Conservation (phyloP, 2,888 invertebrate species). For the Philonicus albiceps region DNA sequence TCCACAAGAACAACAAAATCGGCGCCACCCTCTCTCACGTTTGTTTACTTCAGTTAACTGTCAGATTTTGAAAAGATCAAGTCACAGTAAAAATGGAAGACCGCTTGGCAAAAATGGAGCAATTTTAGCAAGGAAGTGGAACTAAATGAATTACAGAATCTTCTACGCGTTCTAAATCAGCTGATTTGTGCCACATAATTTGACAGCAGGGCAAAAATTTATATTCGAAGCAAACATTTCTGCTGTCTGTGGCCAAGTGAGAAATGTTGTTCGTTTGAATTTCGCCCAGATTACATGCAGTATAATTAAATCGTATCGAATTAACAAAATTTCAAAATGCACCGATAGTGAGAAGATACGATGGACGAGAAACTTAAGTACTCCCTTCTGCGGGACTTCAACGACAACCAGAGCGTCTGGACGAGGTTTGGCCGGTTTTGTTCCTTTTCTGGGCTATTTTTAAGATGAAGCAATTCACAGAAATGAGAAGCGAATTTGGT, state of each 20-base stretch:
- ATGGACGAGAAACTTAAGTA: constrained; percentile 62
- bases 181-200: not conserved
- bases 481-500: constrained; percentile 68
- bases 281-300: not conserved
- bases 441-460: not conserved
- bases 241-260: not conserved
- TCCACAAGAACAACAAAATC: not conserved
- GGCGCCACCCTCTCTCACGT: not conserved
- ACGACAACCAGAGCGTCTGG: constrained; percentile 61
- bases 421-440: constrained; percentile 55
- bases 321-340: not conserved
- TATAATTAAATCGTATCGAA: not conserved
- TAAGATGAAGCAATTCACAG: constrained; percentile 54
- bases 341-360: not conserved
- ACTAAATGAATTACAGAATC: not conserved
- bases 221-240: not conserved
- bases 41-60: not conserved
- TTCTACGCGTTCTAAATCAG: not conserved
- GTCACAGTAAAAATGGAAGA: not conserved
- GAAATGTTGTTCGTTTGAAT: not conserved
- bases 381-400: constrained; percentile 61
- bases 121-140: not conserved
- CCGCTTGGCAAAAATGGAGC: not conserved
- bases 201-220: not conserved
- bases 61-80: not conserved